Evolutionary conservation across 1,140 invertebrate species (phyloP), one percentile per base, ranked within the genome.

Genomic region (Heliothis subflexa): DNA sequence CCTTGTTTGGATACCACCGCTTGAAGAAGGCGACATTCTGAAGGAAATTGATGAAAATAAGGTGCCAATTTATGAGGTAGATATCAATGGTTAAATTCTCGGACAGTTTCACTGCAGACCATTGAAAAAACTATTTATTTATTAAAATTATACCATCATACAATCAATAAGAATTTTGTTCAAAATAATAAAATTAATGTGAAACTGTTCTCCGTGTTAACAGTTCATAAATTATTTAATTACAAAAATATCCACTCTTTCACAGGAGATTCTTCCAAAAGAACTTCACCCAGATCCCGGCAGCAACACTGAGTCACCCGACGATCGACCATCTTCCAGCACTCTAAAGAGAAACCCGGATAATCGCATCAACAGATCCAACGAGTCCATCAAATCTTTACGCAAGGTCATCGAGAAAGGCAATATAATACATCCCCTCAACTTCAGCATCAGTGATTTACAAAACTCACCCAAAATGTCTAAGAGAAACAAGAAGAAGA

Each of bases 1-100:
- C 88, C 94, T 98, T 62, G 96, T 98, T 0, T 98, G 97, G 97
- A 98, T 98, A 68, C 97, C 98, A 25, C 97, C 97, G 0, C 95
- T 97, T 7, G 96, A 96, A 79, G 96, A 96, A 73, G 95, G 95
- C 1, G 94, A 94, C 57, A 94, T 93, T 16, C 85, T 94, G 10
- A 91, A 88, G 71, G 93, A 94, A 72, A 93, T 94, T 16, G 89
- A 93, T 66, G 88, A 93, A 40, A 90, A 74, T 25, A 89, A 86
- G 74, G 78, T 61, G 3, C 88, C 88, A 2, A 81, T 91, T 73
- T 92, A 93, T 81, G 92, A 93, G 86, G 93, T 93, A 84, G 64
- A 25, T 66, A 25, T 79, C 14, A 18, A 55, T 71, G 57, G 2
- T 25, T 25, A 25, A 25, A 25, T 1, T 2, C 2, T 2, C 21